Evolutionary conservation across 1,140 invertebrate genomes (phyloP), one percentile per base, ranked within the genome.

Genomic region (Trichonephila clavata): DNA sequence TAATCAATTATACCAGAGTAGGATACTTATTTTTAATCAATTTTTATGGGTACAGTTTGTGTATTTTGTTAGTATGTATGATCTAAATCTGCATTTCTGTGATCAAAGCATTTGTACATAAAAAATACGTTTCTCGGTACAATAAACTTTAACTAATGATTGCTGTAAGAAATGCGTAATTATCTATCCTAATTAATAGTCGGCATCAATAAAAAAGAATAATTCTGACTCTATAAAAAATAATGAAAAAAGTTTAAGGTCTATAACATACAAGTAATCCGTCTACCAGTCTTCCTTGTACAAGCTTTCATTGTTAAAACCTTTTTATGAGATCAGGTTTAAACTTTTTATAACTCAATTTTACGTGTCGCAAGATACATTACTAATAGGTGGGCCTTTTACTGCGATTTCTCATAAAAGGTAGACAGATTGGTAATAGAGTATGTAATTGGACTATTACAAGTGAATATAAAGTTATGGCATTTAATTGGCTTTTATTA

Each of bases 321-420:
- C n/a, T n/a, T 16, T 84, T 84, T 84, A 84, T 21, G 50, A 16
- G 13, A 18, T n/a, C 50, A 60, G 57, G n/a, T 87, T 87, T 87
- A 20, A 59, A 87, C 86, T 81, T 90, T 90, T 90, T 90, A 90
- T 61, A 90, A 90, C 89, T 90, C 77, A 43, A 81, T 90, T 90
- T 81, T 90, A 81, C 50, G 71, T 60, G 89, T 80, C 89, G 57
- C 71, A 20, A 18, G 43, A 80, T 32, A 60, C 57, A 80, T 90
- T 81, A 81, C 27, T 20, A 32, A 77, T 59, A 81, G 71, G 71
- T 90, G 57, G 57, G 27, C 61, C 18, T 90, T 80, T 90, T 90
- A 60, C 71, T 39, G 18, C 18, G n/a, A 68, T 68, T 89, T 81
- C 21, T 81, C 18, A 18, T 65, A 92, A 84, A 92, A 92, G 77